These are phyloP conservation scores for Poeciliopsis gracilis DNA, from an alignment of 2,797 vertebrate genomes.

Conservation along the genomic window DNA sequence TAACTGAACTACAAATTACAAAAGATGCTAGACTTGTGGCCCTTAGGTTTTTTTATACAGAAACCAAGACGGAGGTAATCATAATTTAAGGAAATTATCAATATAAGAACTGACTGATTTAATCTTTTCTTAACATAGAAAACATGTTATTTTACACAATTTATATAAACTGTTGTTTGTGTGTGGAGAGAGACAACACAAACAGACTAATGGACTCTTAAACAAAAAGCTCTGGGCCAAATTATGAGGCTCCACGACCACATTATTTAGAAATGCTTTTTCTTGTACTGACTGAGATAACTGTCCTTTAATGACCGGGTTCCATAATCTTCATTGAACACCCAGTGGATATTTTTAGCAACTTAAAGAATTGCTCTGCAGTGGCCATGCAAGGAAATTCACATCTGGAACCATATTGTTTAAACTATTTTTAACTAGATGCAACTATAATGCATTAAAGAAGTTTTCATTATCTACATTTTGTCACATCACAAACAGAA, in stretches of 20 bases:
- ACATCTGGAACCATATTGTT: neutral
- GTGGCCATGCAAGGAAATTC: neutral
- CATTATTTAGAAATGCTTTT: conserved; percentile 37
- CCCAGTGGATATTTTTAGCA: neutral
- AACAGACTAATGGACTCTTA: conserved; percentile 15
- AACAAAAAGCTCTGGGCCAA: neutral
- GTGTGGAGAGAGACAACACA: conserved; percentile 8
- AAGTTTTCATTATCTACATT: neutral
- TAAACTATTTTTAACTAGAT: neutral
- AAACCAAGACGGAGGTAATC: neutral
- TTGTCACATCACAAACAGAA: neutral
- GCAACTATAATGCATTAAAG: neutral
- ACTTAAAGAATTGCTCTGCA: neutral
- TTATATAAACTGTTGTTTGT: conserved; percentile 9
- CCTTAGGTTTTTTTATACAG: neutral
- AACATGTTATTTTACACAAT: conserved; percentile 18
- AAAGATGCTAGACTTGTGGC: neutral
- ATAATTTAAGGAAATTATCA: neutral
- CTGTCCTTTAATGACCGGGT: conserved; percentile 18
- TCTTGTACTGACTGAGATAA: conserved; percentile 9
- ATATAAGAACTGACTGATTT: conserved; percentile 11
- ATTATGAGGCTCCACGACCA: conserved; percentile 28
- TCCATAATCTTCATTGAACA: neutral
- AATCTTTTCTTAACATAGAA: neutral
- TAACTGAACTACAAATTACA: neutral